Conservation (phyloP, 2,113 vertebrate genomes). For the Phoenicopterus ruber region DNA sequence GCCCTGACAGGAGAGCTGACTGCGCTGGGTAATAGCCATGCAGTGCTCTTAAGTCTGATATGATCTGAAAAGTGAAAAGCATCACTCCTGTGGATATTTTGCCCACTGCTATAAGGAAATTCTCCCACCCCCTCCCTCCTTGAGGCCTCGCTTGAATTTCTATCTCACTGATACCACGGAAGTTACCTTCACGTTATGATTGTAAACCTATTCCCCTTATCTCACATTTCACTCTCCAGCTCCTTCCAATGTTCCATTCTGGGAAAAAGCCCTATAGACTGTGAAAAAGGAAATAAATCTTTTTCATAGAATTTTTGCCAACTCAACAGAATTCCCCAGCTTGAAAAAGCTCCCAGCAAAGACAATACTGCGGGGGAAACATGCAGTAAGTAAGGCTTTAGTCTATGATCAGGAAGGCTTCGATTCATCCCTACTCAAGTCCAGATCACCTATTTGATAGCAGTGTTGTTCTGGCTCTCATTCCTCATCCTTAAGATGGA, state of each 20-base stretch:
- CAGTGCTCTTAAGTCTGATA: background rate
- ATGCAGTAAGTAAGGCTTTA: background rate
- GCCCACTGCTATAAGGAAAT: background rate
- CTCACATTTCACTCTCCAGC: background rate
- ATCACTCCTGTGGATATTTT: background rate
- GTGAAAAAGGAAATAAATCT: background rate
- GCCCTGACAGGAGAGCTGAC: background rate
- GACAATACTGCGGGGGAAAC: background rate
- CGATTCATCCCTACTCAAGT: background rate
- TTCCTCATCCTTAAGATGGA: slow-evolving; percentile 1
- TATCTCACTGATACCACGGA: background rate
- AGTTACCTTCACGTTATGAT: background rate
- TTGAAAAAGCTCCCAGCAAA: background rate
- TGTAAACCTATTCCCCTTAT: background rate
- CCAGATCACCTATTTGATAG: background rate
- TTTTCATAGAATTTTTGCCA: background rate
- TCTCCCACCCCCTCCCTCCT: background rate
- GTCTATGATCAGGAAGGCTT: background rate
- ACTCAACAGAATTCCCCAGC: background rate
- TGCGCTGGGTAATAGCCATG: background rate
- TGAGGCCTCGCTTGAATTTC: background rate
- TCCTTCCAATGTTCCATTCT: background rate
- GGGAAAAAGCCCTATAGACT: background rate
- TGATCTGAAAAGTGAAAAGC: background rate
- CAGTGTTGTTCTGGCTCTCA: background rate